Conservation (phyloP, 2,888 invertebrate genomes). For the Polyploca ridens region DNA sequence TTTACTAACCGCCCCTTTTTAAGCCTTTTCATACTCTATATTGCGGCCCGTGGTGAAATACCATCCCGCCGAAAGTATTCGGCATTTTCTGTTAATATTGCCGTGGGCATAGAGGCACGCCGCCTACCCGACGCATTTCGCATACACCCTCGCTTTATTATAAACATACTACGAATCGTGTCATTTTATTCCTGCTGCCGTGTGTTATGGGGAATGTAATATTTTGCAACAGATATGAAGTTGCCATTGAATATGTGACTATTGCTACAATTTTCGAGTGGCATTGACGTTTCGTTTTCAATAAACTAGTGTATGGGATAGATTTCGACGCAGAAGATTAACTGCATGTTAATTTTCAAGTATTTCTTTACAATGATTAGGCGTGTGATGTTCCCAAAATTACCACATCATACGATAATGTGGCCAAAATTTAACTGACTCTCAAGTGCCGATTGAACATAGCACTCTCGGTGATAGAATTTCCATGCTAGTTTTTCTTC, state of each 20-base stretch:
- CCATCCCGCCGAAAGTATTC: constrained; percentile 34
- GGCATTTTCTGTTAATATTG: constrained; percentile 43
- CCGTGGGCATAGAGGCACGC: constrained; percentile 20
- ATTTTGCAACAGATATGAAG: constrained; percentile 21
- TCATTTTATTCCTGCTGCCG: constrained; percentile 40
- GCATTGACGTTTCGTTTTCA: neutral
- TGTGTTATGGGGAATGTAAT: constrained; percentile 30
- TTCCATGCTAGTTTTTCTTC: no score
- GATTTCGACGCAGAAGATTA: no score
- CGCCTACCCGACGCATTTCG: constrained; percentile 34
- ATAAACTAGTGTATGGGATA: no score
- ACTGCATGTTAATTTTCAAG: no score
- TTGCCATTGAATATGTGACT: constrained; percentile 20
- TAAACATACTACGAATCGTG: constrained; percentile 40
- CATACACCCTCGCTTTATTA: constrained; percentile 42
- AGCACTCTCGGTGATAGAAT: no score
- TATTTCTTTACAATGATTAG: no score
- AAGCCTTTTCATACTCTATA: constrained; percentile 32
- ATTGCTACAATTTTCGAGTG: neutral
- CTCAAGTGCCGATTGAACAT: no score
- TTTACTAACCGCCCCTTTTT: constrained; percentile 17
- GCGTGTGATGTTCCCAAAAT: no score
- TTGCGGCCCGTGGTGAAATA: constrained; percentile 30
- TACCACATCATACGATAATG: no score
- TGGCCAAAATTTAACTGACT: no score